phyloP scores from a whole-genome alignment of 2,888 invertebrate genomes.

The Lutraria lutraria region DNA sequence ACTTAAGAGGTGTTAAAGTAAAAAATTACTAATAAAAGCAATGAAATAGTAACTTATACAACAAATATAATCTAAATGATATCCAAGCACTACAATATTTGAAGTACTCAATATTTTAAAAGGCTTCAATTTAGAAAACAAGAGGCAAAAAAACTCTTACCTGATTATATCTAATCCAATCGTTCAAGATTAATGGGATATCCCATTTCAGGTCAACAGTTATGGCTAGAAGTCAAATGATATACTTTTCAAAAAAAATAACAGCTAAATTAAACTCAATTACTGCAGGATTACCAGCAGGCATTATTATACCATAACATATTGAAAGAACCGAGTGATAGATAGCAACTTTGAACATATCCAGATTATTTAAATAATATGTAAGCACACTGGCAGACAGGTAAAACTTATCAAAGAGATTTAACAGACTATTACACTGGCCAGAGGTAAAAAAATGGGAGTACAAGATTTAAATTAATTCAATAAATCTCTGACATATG shows the following conservation, averaged over 20 bases:
- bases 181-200: neutral
- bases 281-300: neutral
- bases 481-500: slow-evolving; percentile 2
- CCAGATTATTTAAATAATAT: neutral
- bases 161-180: slow-evolving; percentile 18
- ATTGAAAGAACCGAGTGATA: neutral
- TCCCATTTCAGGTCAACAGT: neutral
- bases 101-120: neutral
- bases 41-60: neutral
- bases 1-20: too few relatives aligned
- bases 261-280: neutral
- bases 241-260: neutral
- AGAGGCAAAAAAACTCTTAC: neutral
- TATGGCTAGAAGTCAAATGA: neutral
- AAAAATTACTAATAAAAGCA: too few relatives aligned
- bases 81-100: neutral
- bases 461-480: slow-evolving; percentile 3
- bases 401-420: slow-evolving; percentile 10
- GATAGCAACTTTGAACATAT: neutral
- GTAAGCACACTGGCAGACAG: neutral
- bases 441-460: neutral
- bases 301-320: neutral
- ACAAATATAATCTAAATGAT: neutral
- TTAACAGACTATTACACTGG: neutral
- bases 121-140: neutral